A percentile compares a stretch with the other conserved stretches of the same genome.
Evolutionary conservation across 2,797 vertebrate species (phyloP).

Genomic region (Chaetodon trifasciatus): DNA sequence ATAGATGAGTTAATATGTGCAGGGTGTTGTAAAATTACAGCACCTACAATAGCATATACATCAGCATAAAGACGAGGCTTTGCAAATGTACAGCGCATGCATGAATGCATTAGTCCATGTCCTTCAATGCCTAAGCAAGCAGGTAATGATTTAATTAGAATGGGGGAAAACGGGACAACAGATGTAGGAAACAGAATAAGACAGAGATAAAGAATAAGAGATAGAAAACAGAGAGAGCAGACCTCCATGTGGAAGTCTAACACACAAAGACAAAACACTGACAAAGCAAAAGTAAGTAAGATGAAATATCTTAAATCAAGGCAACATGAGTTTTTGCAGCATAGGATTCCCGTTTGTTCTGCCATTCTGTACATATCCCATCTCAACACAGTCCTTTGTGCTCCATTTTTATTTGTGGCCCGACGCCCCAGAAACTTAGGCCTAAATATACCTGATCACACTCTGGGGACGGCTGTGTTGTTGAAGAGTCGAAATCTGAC

Average conservation of each 20-base stretch:
- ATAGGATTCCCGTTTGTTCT: constrained; percentile 56
- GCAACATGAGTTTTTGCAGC: too few species aligned
- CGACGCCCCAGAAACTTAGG: constrained; percentile 55
- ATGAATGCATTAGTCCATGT: constrained; percentile 33
- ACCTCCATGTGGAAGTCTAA: constrained; percentile 43
- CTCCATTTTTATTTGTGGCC: constrained; percentile 71
- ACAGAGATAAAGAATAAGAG: neutral
- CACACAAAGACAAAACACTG: constrained; percentile 6
- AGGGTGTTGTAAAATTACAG: neutral
- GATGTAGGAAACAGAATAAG: constrained; percentile 49
- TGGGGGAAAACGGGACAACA: constrained; percentile 31
- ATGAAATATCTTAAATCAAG: too few species aligned
- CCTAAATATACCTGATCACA: constrained; percentile 78
- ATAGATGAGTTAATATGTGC: constrained; percentile 20
- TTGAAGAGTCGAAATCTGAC: constrained; percentile 42
- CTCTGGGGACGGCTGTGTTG: constrained; percentile 9
- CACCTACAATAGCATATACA: neutral
- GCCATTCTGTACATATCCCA: constrained; percentile 50
- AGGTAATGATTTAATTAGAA: constrained; percentile 69
- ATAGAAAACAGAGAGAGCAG: constrained; percentile 12
- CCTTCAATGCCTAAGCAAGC: constrained; percentile 58
- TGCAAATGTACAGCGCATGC: constrained; percentile 41
- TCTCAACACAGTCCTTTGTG: constrained; percentile 66
- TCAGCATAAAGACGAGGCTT: constrained; percentile 14
- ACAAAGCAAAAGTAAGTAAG: too few species aligned